Evolutionary conservation across 1,140 invertebrate genomes (phyloP).

Genomic region (Neodiprion lecontei): DNA sequence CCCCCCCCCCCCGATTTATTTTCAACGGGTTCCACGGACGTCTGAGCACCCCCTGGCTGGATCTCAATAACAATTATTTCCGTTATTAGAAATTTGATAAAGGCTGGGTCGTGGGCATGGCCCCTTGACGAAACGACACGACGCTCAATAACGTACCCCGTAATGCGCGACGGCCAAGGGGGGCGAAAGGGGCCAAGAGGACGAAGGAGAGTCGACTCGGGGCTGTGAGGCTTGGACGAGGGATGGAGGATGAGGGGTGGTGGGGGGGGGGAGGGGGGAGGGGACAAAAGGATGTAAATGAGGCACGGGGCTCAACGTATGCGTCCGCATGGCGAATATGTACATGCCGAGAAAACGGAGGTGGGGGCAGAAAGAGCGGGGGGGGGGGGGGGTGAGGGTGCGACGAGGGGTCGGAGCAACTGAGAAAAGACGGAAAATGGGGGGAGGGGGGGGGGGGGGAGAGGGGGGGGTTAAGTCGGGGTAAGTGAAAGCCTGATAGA

Average conservation of each 20-base stretch:
- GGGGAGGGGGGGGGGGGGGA: background rate
- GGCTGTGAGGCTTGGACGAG: background rate
- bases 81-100: slow-evolving; percentile 56
- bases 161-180: slow-evolving; percentile 23
- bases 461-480: slow-evolving; percentile 19
- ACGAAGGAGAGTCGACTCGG: background rate
- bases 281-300: slow-evolving; percentile 41
- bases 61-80: slow-evolving; percentile 55
- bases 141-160: slow-evolving; percentile 22
- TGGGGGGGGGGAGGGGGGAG: slow-evolving; percentile 20
- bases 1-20: background rate
- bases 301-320: slow-evolving; percentile 30
- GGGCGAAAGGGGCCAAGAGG: background rate
- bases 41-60: slow-evolving; percentile 22
- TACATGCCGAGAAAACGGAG: background rate
- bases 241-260: background rate
- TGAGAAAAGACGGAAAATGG: slow-evolving; percentile 10
- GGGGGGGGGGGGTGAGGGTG: background rate
- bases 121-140: slow-evolving; percentile 27
- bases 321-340: slow-evolving; percentile 15
- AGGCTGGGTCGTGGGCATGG: slow-evolving; percentile 26
- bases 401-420: background rate
- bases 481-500: slow-evolving; percentile 43
- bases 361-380: background rate
- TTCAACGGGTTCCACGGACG: background rate